A percentile compares a stretch with the other conserved stretches of the same genome.
phyloP scores from a whole-genome alignment of 2,888 invertebrate species.

The Carcina quercana region DNA sequence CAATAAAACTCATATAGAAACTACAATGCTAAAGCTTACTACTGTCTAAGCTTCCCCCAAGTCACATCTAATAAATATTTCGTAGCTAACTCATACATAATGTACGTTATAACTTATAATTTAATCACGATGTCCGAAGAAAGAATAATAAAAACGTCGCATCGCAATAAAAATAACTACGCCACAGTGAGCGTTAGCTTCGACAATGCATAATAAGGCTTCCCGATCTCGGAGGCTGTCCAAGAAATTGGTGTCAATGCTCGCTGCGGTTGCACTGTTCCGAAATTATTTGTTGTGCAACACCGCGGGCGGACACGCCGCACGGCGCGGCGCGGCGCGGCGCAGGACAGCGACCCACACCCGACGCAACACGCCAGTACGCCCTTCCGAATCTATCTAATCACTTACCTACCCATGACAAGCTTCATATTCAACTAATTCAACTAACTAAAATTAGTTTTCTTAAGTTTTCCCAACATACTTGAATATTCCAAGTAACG shows the following conservation, averaged over 20 bases:
- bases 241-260: conserved; percentile 69
- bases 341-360: conserved; percentile 41
- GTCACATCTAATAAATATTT: no score
- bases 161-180: conserved; percentile 15
- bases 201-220: conserved; percentile 26
- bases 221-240: conserved; percentile 43
- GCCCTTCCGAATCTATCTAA: conserved; percentile 49
- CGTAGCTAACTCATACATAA: conserved; percentile 29
- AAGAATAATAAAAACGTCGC: no score
- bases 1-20: no score
- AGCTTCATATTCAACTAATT: no score
- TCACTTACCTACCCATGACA: conserved; percentile 37
- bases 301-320: conserved; percentile 28
- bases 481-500: no score
- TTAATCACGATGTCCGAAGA: no score
- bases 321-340: conserved; percentile 2
- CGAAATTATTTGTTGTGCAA: conserved; percentile 68
- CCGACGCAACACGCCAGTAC: conserved; percentile 34
- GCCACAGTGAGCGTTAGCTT: no score
- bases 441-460: no score
- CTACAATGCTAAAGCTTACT: no score
- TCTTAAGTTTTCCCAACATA: no score
- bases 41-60: no score
- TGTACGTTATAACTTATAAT: no score
- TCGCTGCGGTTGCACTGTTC: conserved; percentile 71